Base-by-base conservation (phyloP, 2,888 invertebrate genomes). In the Eupeodes latifasciatus region DNA sequence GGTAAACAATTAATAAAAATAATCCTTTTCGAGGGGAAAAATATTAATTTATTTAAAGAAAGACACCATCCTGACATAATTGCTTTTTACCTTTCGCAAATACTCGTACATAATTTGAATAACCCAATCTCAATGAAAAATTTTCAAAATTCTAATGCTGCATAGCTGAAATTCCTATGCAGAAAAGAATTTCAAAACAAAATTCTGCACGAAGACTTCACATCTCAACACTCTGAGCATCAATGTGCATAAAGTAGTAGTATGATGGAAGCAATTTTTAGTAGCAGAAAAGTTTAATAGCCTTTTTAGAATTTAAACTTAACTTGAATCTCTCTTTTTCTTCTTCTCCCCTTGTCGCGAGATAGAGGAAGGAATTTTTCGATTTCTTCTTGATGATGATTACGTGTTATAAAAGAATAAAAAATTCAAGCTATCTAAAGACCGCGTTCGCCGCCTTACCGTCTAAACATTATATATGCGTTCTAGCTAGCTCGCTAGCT, bases 321-420 rank as follows among this genome's bases (percentile, higher is more conserved):
- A 72, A 72, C 55, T 44, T n/a, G 7, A 69, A 34, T 12, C 40
- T 47, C 40, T 4, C n/a, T 12, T 12, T 1, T 27, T 27, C 27
- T 27, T 27, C 27, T 27, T 27, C 27, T 27, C 14, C 36, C 11
- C 16, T 59, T 59, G 44, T 47, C 44, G 27, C 5, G 40, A 40
- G 9, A 40, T 7, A 40, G 40, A 47, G 11, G 6, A 11, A 11
- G 10, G 72, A 59, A 72, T 59, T 72, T 57, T 72, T 57, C 69
- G 66, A 77, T 81, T 66, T 62, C 27, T 59, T 55, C 69, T 40
- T 74, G 80, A 83, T 87, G 79, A 80, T 72, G 87, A 83, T 87
- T 81, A 87, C 80, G 83, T 83, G 71, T 44, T 66, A 79, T 59
- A 64, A 76, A 75, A 66, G 61, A 85, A 81, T 78, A 66, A 80